These are phyloP conservation scores for Bovichtus diacanthus DNA, from an alignment of 2,797 vertebrate genomes.

Conservation along the genomic window DNA sequence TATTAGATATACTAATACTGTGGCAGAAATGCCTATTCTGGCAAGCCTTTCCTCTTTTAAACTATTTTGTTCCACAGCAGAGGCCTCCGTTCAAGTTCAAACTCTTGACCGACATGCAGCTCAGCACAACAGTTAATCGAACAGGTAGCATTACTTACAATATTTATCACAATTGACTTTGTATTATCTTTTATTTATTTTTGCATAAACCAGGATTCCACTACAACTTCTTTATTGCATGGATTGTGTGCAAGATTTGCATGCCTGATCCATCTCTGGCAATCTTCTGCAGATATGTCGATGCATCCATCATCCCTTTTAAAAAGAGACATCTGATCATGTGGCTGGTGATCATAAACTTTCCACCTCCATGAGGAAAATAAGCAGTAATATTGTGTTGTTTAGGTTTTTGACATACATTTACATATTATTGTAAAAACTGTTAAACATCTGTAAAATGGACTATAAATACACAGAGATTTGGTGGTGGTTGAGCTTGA, in stretches of 20 bases:
- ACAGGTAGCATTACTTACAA: background rate
- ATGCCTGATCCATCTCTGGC: background rate
- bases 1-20: slow-evolving; percentile 17
- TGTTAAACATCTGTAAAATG: background rate
- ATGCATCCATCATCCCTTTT: background rate
- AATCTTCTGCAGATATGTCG: background rate
- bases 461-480: background rate
- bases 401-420: background rate
- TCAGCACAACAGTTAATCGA: background rate
- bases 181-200: background rate
- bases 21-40: slow-evolving; percentile 21
- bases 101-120: background rate
- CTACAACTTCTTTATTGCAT: background rate
- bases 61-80: slow-evolving; percentile 18
- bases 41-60: slow-evolving; percentile 23
- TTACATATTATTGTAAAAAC: background rate
- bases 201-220: background rate
- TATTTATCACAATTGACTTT: background rate
- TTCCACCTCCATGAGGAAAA: background rate
- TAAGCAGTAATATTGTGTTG: background rate
- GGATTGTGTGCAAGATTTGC: no score
- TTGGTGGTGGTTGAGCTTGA: background rate
- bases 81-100: background rate
- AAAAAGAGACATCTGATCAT: background rate
- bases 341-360: background rate